Evolutionary conservation across 2,888 invertebrate genomes (phyloP).

Genomic region (Chorisops tibialis): DNA sequence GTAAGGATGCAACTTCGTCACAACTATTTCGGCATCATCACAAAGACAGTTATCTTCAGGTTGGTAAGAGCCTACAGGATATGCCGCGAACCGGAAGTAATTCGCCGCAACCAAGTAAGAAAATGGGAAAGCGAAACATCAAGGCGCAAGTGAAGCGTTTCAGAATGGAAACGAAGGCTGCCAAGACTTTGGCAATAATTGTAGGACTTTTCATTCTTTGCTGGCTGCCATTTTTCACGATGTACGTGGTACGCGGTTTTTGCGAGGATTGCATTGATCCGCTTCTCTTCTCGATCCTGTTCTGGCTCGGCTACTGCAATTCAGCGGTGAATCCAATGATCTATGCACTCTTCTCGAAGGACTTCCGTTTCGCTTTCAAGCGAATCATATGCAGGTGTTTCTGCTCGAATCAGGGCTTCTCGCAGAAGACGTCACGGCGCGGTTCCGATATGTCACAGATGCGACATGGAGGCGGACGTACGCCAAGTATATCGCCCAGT

Average conservation of each 20-base stretch:
- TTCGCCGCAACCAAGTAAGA: slow-evolving; percentile 54
- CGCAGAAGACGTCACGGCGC: slow-evolving; percentile 53
- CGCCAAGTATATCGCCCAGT: slow-evolving; percentile 58
- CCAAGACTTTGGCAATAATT: slow-evolving; percentile 93
- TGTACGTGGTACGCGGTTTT: slow-evolving; percentile 87
- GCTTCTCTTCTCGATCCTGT: slow-evolving; percentile 83
- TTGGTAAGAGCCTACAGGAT: slow-evolving; percentile 38
- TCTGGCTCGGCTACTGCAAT: slow-evolving; percentile 98
- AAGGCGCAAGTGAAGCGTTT: slow-evolving; percentile 89
- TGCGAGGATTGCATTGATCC: slow-evolving; percentile 81
- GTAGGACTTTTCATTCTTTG: slow-evolving; percentile 96
- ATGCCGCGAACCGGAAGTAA: slow-evolving; percentile 36
- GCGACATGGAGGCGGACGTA: slow-evolving; percentile 52
- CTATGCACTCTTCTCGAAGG: slow-evolving; percentile 91
- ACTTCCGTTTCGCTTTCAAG: slow-evolving; percentile 92
- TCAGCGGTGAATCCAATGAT: slow-evolving; percentile 94
- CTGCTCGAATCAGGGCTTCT: slow-evolving; percentile 57
- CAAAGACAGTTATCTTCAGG: slow-evolving; percentile 55
- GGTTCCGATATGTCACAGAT: slow-evolving; percentile 60
- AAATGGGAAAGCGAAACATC: slow-evolving; percentile 86
- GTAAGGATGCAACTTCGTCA: slow-evolving; percentile 59
- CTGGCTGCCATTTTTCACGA: slow-evolving; percentile 96
- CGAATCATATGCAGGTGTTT: slow-evolving; percentile 84
- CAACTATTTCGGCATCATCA: slow-evolving; percentile 47
- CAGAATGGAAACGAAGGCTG: slow-evolving; percentile 94